A percentile compares a stretch with the other conserved stretches of the same genome.
Conservation (phyloP, 1,140 invertebrate genomes). For the Musca domestica region DNA sequence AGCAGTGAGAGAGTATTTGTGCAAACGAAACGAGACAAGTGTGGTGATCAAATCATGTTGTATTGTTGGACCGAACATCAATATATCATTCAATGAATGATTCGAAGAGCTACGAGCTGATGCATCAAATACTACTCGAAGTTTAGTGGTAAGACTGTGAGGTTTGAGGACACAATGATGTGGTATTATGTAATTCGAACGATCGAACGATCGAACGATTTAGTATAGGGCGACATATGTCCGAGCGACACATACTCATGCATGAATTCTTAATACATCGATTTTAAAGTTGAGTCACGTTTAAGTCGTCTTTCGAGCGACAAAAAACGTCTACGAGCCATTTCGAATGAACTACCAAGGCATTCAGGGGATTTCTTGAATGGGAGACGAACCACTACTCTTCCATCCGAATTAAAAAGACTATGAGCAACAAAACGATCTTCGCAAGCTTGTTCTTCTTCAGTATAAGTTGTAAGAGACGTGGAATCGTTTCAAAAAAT, state of each 20-base stretch:
- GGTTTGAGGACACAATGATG: no score
- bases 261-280: not conserved
- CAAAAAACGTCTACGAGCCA: not conserved
- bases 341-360: not conserved
- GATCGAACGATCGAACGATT: not conserved
- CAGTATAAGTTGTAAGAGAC: not conserved
- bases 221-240: not conserved
- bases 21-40: conserved; percentile 15
- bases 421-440: not conserved
- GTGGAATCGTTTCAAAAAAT: not conserved
- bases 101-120: not conserved
- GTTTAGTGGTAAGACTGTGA: conserved; percentile 29
- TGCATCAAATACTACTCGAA: conserved; percentile 6
- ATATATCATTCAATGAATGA: not conserved
- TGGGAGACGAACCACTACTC: not conserved
- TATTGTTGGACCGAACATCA: not conserved
- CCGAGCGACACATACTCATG: no score
- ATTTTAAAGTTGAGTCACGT: not conserved
- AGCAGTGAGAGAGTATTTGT: conserved; percentile 13
- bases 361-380: not conserved
- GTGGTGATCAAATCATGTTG: not conserved
- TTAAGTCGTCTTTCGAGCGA: not conserved
- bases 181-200: not conserved
- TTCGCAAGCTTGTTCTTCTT: not conserved
- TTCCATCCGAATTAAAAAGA: not conserved